Conservation (phyloP, 2,797 vertebrate genomes). For the Galagoides demidoff region DNA sequence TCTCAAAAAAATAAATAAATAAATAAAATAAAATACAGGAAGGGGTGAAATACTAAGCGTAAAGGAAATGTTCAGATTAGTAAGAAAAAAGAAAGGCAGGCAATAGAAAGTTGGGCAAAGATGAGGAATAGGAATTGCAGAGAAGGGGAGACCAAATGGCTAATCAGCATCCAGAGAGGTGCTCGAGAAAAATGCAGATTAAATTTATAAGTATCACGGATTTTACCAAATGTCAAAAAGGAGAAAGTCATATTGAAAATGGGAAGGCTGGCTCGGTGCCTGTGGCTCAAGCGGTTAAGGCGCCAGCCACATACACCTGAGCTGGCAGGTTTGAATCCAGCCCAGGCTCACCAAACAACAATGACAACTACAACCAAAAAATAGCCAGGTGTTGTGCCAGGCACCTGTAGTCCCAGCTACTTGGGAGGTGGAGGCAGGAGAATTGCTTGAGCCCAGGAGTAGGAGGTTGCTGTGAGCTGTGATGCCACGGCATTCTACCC, state of each 20-base stretch:
- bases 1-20: too few relatives aligned
- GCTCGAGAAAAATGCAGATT: not conserved
- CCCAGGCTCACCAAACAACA: too few relatives aligned
- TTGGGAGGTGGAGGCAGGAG: too few relatives aligned
- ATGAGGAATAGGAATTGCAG: not conserved
- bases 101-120: not conserved
- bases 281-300: too few relatives aligned
- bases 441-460: too few relatives aligned
- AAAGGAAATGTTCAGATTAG: not conserved
- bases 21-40: not conserved
- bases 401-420: too few relatives aligned
- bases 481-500: too few relatives aligned
- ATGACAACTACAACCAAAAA: too few relatives aligned
- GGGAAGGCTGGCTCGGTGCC: not conserved
- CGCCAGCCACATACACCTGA: too few relatives aligned
- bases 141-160: not conserved
- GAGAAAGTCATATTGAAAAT: not conserved
- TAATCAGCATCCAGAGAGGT: not conserved
- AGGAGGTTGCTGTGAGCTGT: too few relatives aligned
- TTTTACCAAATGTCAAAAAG: not conserved
- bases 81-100: not conserved
- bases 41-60: not conserved
- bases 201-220: not conserved
- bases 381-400: too few relatives aligned
- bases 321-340: too few relatives aligned